Evolutionary conservation across 1,140 invertebrate genomes (phyloP), one percentile per base, ranked within the genome.

Genomic region (Diplogasteroides magnus): DNA sequence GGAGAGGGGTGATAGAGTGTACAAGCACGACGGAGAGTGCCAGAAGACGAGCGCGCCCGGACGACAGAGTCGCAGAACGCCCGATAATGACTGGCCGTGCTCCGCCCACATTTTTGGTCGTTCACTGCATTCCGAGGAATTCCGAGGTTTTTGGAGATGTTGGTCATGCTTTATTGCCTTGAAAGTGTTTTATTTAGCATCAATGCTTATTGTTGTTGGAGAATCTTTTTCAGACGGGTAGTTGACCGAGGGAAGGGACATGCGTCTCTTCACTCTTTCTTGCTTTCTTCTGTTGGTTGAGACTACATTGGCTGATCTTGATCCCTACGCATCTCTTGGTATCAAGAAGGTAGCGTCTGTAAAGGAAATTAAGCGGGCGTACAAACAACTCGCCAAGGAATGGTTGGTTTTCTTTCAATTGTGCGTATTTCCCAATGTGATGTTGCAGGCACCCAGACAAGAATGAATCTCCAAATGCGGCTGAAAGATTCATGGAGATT

Each of bases 361-460:
- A 13, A 68, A 72, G 26, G 80, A 82, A 31, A 82, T 82, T 2
- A 83, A 83, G 61, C 68, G 69, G 32, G 81, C 80, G 0, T 82
- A 83, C 63, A 83, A 82, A 58, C 58, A 60, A 26, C 67, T 79
- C 15, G 80, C 74, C 14, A 78, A 58, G 55, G 74, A 83, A 78
- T 83, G 77, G 77, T 79, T 60, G 58, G 66, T 62, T 28, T 37
- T 25, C 56, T 25, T 61, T 29, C 1, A 26, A 61, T 31, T 13
- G 56, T 48, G 6, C 37, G n/a, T 37, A 26, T 27, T 56, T 71
- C 1, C 13, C 26, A 32, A 23, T 23, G 19, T 23, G 29, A 57
- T 0, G 55, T 72, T 77, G 61, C 68, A 78, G 77, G 77, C 80
- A 82, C 72, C 80, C 80, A 1, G 80, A 82, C 71, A 83, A 80